phyloP scores from a whole-genome alignment of 1,140 invertebrate species.

The Cyphomyrmex costatus region DNA sequence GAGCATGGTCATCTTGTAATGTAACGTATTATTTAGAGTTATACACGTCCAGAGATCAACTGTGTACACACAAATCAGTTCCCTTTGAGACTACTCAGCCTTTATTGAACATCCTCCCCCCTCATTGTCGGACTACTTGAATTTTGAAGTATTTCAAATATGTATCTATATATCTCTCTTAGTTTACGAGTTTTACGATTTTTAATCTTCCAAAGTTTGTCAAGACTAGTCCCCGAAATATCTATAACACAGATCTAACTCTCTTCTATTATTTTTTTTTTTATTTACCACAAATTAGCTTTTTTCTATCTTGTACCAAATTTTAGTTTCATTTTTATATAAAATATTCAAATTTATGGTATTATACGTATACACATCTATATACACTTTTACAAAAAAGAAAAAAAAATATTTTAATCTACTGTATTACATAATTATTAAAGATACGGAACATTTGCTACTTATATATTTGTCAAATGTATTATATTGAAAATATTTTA shows the following conservation, averaged over 20 bases:
- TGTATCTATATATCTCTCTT: slow-evolving; percentile 55
- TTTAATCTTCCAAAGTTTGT: slow-evolving; percentile 81
- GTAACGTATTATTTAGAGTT: slow-evolving; percentile 78
- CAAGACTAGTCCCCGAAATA: slow-evolving; percentile 83
- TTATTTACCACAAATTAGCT: slow-evolving; percentile 75
- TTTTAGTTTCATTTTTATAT: slow-evolving; percentile 85
- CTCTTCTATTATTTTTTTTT: slow-evolving; percentile 69
- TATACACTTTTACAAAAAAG: slow-evolving; percentile 83
- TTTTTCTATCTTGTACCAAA: slow-evolving; percentile 84
- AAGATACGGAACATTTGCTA: slow-evolving; percentile 82
- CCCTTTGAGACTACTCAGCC: slow-evolving; percentile 72
- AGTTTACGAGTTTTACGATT: slow-evolving; percentile 61
- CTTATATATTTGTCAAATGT: slow-evolving; percentile 81
- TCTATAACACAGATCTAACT: slow-evolving; percentile 73
- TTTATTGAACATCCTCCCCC: slow-evolving; percentile 68
- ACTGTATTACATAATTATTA: slow-evolving; percentile 81
- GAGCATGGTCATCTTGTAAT: slow-evolving; percentile 78
- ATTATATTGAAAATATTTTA: slow-evolving; percentile 83
- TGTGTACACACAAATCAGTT: slow-evolving; percentile 76
- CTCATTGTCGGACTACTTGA: slow-evolving; percentile 55
- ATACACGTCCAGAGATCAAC: slow-evolving; percentile 62
- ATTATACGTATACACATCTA: slow-evolving; percentile 84
- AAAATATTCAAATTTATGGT: slow-evolving; percentile 83
- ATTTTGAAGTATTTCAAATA: slow-evolving; percentile 70
- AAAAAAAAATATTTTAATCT: slow-evolving; percentile 85